A percentile compares a stretch with the other conserved stretches of the same genome.
These are phyloP conservation scores for Drosophila tanythrix DNA, from an alignment of 2,888 invertebrate genomes.

Conservation along the genomic window DNA sequence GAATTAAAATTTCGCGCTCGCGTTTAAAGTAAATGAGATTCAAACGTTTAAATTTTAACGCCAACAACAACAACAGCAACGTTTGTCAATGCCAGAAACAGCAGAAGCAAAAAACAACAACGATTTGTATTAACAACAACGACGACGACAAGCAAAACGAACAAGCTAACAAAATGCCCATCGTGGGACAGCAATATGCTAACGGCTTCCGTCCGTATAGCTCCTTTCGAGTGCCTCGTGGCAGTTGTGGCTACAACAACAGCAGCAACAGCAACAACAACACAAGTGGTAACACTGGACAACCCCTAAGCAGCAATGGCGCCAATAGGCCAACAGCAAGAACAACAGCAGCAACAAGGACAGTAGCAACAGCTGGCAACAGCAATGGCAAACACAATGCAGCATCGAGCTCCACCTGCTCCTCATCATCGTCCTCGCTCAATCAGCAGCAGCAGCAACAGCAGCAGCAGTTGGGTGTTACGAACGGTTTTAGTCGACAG, in stretches of 20 bases:
- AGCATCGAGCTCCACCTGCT: constrained; percentile 59
- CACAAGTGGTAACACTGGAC: constrained; percentile 24
- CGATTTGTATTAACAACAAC: constrained; percentile 47
- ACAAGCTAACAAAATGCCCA: constrained; percentile 82
- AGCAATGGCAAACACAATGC: constrained; percentile 41
- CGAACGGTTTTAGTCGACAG: constrained; percentile 74
- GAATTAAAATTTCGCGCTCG: constrained; percentile 60
- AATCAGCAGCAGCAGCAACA: constrained; percentile 53
- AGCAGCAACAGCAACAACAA: constrained; percentile 37
- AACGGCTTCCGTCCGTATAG: constrained; percentile 83
- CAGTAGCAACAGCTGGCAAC: constrained; percentile 37
- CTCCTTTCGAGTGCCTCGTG: constrained; percentile 83
- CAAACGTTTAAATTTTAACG: constrained; percentile 72
- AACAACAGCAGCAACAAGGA: constrained; percentile 20
- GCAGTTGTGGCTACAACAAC: constrained; percentile 64
- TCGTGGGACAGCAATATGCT: constrained; percentile 83
- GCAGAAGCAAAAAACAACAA: constrained; percentile 13
- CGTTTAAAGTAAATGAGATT: constrained; percentile 76
- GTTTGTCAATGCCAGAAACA: constrained; percentile 32
- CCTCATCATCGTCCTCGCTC: constrained; percentile 66
- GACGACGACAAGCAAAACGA: constrained; percentile 44
- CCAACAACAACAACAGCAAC: constrained; percentile 31
- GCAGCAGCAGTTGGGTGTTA: constrained; percentile 25
- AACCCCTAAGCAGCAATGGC: constrained; percentile 56
- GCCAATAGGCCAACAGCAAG: constrained; percentile 43